Base-by-base conservation (phyloP, 2,888 invertebrate species). In the Anagyrus pseudococci region DNA sequence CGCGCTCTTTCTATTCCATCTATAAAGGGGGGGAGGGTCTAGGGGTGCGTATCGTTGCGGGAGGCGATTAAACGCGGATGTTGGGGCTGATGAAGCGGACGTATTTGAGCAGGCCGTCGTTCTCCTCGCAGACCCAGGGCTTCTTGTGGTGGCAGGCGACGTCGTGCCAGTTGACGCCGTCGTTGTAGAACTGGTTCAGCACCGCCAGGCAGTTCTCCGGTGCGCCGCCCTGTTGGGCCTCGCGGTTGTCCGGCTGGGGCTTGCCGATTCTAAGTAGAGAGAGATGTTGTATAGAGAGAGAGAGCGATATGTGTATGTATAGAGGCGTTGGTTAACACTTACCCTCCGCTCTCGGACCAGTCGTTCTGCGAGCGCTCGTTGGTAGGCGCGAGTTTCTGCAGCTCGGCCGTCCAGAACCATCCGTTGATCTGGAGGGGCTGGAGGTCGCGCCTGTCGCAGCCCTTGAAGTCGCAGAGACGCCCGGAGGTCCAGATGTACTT, bases 401-500 rank as follows among this genome's bases (percentile, higher is more conserved):
- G 86, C 73, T 89, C 92, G 40, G 91, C 93, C 22, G 94, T 93
- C 94, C 94, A 94, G 86, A 94, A 94, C 94, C 94, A 94, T 41
- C 94, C 94, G 77, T 94, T 93, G 68, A 93, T 81, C 58, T 87
- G 86, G 67, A 89, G 85, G 37, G 94, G 94, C 71, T 92, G 89
- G 70, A 94, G 84, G 79, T 94, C 94, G 29, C 91, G 87, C 59
- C 94, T 88, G 75, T 93, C 92, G 78, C 94, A 94, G 65, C 94
- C 94, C 80, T 92, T 91, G 85, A 94, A 94, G 82, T 94, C 94
- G 76, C 94, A 94, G 53, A 93, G 84, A 68, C 94, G 90, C 62
- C 94, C 94, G 55, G 92, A 92, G 23, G 94, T 94, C 94, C 94
- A 94, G 77, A 94, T 94, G 82, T 94, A 94, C 83, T 92, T 92